phyloP scores from a whole-genome alignment of 92 coral and sea anemone species.

The Parazoanthus swiftii region DNA sequence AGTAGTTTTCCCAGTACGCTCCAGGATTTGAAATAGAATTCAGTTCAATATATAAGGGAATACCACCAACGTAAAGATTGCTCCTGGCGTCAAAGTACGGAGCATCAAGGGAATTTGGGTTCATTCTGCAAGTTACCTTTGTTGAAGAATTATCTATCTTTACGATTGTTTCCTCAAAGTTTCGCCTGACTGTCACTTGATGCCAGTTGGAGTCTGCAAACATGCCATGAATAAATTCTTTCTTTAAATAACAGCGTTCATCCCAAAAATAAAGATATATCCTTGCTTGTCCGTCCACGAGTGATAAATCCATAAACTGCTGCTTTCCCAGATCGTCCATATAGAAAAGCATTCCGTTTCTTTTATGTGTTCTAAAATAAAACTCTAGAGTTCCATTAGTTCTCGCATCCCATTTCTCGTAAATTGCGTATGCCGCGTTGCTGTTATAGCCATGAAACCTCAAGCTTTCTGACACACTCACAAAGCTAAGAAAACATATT shows the following conservation, averaged over 20 bases:
- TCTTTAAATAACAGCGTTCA: constrained; percentile 43
- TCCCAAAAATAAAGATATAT: constrained; percentile 60
- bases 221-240: constrained; percentile 60
- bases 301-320: constrained; percentile 74
- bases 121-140: constrained; percentile 2
- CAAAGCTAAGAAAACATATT: constrained; percentile 38
- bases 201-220: constrained; percentile 82
- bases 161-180: constrained; percentile 43
- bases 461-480: constrained; percentile 36
- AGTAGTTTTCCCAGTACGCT: constrained; percentile 44
- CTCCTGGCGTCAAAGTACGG: constrained; percentile 40
- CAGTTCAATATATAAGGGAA: constrained; percentile 35
- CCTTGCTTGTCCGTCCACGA: constrained; percentile 63
- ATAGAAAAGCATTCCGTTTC: constrained; percentile 79
- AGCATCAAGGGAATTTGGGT: constrained; percentile 20
- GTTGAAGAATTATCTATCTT: constrained; percentile 52
- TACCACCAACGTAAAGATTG: constrained; percentile 64
- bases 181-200: constrained; percentile 57
- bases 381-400: constrained; percentile 60
- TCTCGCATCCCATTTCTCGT: constrained; percentile 50
- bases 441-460: constrained; percentile 29
- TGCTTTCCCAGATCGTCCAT: constrained; percentile 68
- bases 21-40: constrained; percentile 63
- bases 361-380: constrained; percentile 74
- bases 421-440: constrained; percentile 31